phyloP scores from a whole-genome alignment of 2,113 vertebrate genomes.

The Vidua macroura region DNA sequence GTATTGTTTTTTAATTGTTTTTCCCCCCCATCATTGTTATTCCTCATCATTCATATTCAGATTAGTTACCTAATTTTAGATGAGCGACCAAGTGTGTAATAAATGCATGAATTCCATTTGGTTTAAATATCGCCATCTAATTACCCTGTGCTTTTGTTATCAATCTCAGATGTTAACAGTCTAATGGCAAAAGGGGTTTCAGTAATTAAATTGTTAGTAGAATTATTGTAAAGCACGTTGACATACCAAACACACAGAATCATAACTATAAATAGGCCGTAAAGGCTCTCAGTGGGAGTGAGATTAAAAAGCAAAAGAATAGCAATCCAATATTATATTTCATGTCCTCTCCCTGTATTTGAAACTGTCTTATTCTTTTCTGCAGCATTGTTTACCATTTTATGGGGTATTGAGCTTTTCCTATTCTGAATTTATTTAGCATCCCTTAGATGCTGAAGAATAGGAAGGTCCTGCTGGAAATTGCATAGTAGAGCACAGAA shows the following conservation, averaged over 20 bases:
- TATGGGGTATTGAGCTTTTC: not conserved
- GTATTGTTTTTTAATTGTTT: conserved; percentile 53
- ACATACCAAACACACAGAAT: conserved; percentile 24
- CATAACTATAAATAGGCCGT: conserved; percentile 24
- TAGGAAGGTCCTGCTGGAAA: not conserved
- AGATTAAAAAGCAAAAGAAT: not conserved
- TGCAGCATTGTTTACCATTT: not conserved
- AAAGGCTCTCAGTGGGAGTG: conserved; percentile 7
- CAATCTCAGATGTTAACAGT: conserved; percentile 45
- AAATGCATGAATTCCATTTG: conserved; percentile 57
- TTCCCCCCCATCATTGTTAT: not conserved
- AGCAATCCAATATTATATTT: not conserved
- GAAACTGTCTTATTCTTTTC: not conserved
- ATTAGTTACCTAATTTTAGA: conserved; percentile 71
- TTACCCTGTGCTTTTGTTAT: conserved; percentile 61
- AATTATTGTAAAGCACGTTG: conserved; percentile 26
- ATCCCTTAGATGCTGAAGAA: not conserved
- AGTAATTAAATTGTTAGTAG: conserved; percentile 45
- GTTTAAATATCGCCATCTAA: conserved; percentile 62
- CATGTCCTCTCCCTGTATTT: not conserved
- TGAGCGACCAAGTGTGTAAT: conserved; percentile 45
- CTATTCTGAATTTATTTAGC: not conserved
- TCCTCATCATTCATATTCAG: conserved; percentile 61
- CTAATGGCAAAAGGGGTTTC: conserved; percentile 41
- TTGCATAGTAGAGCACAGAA: not conserved